Evolutionary conservation across 2,888 invertebrate species (phyloP).

Genomic region (Strigamia transsilvanica): DNA sequence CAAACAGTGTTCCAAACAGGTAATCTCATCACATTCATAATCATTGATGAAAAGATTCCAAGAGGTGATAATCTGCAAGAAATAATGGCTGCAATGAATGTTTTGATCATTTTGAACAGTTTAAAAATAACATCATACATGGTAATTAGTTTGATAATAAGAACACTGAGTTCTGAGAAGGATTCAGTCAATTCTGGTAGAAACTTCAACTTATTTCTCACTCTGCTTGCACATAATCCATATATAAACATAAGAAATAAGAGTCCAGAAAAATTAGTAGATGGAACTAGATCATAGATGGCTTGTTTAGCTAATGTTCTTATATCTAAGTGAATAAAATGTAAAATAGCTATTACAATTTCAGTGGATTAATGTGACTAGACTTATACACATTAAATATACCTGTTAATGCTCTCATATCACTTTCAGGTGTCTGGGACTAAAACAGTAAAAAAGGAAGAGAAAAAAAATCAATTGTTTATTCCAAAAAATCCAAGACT

Average conservation of each 20-base stretch:
- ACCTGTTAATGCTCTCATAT: background rate
- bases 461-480: too few species aligned
- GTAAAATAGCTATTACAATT: background rate
- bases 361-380: too few species aligned
- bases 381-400: background rate
- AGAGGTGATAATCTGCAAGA: background rate
- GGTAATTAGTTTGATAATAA: background rate
- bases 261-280: background rate
- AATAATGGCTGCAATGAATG: background rate
- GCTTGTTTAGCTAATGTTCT: background rate
- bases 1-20: background rate
- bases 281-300: background rate
- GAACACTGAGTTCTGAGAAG: background rate
- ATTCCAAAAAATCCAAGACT: too few species aligned
- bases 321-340: background rate
- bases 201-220: background rate
- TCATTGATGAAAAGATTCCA: background rate
- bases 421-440: background rate
- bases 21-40: background rate
- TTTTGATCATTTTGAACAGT: background rate
- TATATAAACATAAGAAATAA: slow-evolving; percentile 2
- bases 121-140: background rate
- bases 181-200: background rate
- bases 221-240: background rate
- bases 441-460: background rate